Evolutionary conservation across 2,888 invertebrate genomes (phyloP), one percentile per base, ranked within the genome.

Genomic region (Ochropleura leucogaster): DNA sequence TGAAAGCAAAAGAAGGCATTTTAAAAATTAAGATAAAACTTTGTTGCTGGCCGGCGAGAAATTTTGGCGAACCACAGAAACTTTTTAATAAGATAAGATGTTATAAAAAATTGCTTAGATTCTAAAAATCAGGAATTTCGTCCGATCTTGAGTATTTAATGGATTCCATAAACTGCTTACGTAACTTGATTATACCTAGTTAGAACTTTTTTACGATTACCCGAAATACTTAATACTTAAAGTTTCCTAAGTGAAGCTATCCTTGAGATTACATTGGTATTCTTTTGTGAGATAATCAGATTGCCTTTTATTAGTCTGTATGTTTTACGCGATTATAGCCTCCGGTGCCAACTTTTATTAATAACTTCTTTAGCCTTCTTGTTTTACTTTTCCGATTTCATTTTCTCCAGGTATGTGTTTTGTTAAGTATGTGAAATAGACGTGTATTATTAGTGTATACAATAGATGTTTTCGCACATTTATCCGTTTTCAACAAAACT

Each of bases 31-130:
- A 79, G 79, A 79, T 79, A 79, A 80, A 83, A 84, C 74, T 80
- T 82, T 72, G 70, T 67, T 68, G 77, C 80, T 69, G 66, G 69
- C 62, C 44, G 66, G 67, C 75, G 55, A 67, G 75, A 86, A 81
- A 67, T 18, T 67, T 79, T 72, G 68, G 74, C 69, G n/a, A 57
- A 67, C 85, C 83, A 78, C 75, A 62, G 44, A 85, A 91, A 90
- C 86, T 90, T 91, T 89, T 83, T 89, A 88, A 90, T 88, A 88
- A 87, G 89, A 90, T 89, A 89, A 89, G 77, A 87, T 80, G 77
- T 86, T 86, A 85, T 83, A 84, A 86, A 90, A 88, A 85, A 83
- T 72, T 87, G 85, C 87, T 88, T 84, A 79, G 74, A 44, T 79
- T 84, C 86, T 85, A 81, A 87, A 74, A 76, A 88, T 86, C 84